Percentiles rank a stretch among this genome's conserved stretches.
Evolutionary conservation across 1,140 invertebrate species (phyloP).

Genomic region (Pseudachorutes palmiensis): DNA sequence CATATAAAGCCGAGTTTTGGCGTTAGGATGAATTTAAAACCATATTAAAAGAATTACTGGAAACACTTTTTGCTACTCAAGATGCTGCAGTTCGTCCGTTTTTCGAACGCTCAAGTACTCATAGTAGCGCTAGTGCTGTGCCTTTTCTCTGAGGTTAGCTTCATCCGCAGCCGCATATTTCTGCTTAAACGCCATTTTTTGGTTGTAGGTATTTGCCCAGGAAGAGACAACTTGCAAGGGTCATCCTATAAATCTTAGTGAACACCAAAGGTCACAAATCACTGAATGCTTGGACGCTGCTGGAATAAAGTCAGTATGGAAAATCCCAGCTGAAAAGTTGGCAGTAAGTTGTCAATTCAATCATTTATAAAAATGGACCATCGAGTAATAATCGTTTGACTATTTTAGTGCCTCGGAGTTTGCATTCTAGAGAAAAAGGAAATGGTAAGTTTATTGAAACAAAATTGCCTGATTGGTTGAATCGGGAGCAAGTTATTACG

Average conservation of each 20-base stretch:
- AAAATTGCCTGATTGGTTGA: background rate
- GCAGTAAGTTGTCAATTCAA: conserved; percentile 19
- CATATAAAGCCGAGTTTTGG: background rate
- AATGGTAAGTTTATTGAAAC: conserved; percentile 25
- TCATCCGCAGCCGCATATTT: no score
- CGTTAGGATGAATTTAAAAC: background rate
- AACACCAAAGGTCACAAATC: conserved; percentile 27
- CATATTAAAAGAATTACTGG: background rate
- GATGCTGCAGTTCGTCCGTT: background rate
- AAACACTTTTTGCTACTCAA: background rate
- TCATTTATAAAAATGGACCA: background rate
- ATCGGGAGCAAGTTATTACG: no score
- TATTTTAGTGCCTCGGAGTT: conserved; percentile 32
- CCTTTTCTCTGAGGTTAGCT: background rate
- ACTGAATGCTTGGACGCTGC: conserved; percentile 24
- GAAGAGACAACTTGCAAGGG: conserved; percentile 32
- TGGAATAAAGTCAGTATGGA: conserved; percentile 33
- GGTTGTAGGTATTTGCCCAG: conserved; percentile 16
- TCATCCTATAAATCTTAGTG: conserved; percentile 21
- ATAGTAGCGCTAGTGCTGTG: background rate
- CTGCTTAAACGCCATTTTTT: background rate
- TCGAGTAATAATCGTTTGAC: background rate
- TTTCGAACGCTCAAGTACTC: background rate
- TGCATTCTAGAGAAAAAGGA: conserved; percentile 35
- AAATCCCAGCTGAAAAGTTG: conserved; percentile 34